Base-by-base conservation (phyloP, 2,113 vertebrate genomes). In the Chrysochloris asiatica region DNA sequence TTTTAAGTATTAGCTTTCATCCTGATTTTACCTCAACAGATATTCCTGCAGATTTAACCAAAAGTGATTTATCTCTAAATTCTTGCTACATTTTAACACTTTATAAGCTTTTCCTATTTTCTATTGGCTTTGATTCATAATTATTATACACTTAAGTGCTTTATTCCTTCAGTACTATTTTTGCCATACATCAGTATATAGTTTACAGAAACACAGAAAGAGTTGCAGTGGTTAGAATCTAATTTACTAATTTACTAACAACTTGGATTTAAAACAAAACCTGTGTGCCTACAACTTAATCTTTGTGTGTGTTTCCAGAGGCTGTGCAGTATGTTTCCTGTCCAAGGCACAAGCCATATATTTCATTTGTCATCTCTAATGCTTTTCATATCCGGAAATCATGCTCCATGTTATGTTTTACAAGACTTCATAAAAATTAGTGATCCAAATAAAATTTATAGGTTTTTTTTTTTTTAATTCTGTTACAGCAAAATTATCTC, bases 361-460 rank as follows among this genome's bases (percentile, higher is more conserved):
- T 94, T 94, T 94, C 63, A 92, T 90, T 89, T 95, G 88, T 96
- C 93, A 88, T 87, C 90, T 91, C 90, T 90, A 92, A 94, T 95
- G 83, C 72, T 93, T 84, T 94, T 95, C 77, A 92, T 84, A 94
- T 94, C 84, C 36, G 13, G 89, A 95, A 92, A 91, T 95, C 92
- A 96, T 92, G 89, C 43, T 90, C 48, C 47, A 92, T 88, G 94
- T 94, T 93, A 94, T 92, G 77, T 94, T 95, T 96, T 94, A 92
- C 45, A 96, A 94, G 95, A 90, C 81, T 93, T 90, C 86, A 45
- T 96, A 96, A 96, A 96, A 93, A 90, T 96, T 94, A 96, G 86
- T 93, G 72, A 89, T 92, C 80, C 95, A 93, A 94, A 90, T 89
- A 95, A 94, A 95, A 93, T 96, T 86, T 94, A 83, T 92, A 79